Evolutionary conservation across 2,113 vertebrate species (phyloP), one percentile per base, ranked within the genome.

Genomic region (Carlito syrichta): DNA sequence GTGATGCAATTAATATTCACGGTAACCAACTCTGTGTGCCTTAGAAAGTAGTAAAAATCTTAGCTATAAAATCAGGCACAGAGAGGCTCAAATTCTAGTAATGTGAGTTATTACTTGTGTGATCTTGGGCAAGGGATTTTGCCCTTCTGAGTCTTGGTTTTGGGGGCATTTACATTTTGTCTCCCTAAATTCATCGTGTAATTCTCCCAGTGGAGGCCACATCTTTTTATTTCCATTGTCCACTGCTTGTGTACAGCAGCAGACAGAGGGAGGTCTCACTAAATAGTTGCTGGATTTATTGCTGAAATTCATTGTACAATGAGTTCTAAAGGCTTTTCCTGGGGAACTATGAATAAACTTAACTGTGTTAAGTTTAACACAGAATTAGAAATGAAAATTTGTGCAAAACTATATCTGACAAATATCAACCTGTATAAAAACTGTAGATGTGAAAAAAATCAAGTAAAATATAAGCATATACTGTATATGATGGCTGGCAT

Each of bases 1-100:
- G 22, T 1, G 20, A 35, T 2, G 23, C 19, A 8, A 8, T 17
- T 45, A n/a, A 4, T 43, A 45, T 1, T 1, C 4, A 14, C 11
- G 30, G 2, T 3, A 12, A 56, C 35, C 45, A 11, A 5, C 19
- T 52, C 25, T 32, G 25, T 86, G 63, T 54, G n/a, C 17, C 11
- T 4, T 4, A 35, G 6, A 43, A 35, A 7, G 27, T 13, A 32
- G 60, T 40, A 45, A 43, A 32, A 58, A 16, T 27, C 30, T 45
- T 20, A 32, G 20, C 50, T 58, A 14, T 56, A 35, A 25, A n/a
- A 56, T 11, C 19, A 14, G 19, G 27, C 68, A 32, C 19, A 16
- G 30, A 8, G 2, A 22, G 23, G 7, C 25, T 14, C n/a, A 12
- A 27, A 17, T 25, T 52, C 12, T 19, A 43, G 6, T 7, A 17